Evolutionary conservation across 2,113 vertebrate species (phyloP).

Genomic region (Hymenochirus boettgeri): DNA sequence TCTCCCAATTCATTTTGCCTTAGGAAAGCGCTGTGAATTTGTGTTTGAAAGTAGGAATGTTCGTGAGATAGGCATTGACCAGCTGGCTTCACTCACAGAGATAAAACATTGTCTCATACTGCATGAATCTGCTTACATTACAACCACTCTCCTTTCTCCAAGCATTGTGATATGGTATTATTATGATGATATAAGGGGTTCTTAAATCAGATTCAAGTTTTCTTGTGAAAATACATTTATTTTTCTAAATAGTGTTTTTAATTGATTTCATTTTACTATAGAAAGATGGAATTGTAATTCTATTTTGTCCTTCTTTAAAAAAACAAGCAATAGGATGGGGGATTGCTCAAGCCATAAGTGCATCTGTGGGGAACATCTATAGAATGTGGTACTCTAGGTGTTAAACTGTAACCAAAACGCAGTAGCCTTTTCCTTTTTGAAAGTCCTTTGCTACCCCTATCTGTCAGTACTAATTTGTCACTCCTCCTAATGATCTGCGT

Average conservation of each 20-base stretch:
- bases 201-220: background rate
- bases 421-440: constrained; percentile 9
- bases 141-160: constrained; percentile 9
- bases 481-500: constrained; percentile 38
- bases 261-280: too few relatives aligned
- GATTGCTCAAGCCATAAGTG: background rate
- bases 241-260: too few relatives aligned
- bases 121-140: constrained; percentile 27
- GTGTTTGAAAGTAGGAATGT: constrained; percentile 6
- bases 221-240: too few relatives aligned
- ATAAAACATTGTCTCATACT: constrained; percentile 30
- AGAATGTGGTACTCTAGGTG: background rate
- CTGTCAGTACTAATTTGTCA: constrained; percentile 32
- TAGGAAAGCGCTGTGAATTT: constrained; percentile 22
- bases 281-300: too few relatives aligned
- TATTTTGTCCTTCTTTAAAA: too few relatives aligned
- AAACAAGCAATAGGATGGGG: too few relatives aligned
- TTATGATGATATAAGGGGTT: constrained; percentile 9
- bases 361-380: background rate
- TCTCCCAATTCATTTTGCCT: constrained; percentile 21
- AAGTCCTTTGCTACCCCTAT: constrained; percentile 21
- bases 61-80: constrained; percentile 8
- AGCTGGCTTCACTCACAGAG: constrained; percentile 30
- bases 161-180: constrained; percentile 24
- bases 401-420: background rate